phyloP scores from a whole-genome alignment of 1,140 invertebrate genomes.

The Nomia melanderi region DNA sequence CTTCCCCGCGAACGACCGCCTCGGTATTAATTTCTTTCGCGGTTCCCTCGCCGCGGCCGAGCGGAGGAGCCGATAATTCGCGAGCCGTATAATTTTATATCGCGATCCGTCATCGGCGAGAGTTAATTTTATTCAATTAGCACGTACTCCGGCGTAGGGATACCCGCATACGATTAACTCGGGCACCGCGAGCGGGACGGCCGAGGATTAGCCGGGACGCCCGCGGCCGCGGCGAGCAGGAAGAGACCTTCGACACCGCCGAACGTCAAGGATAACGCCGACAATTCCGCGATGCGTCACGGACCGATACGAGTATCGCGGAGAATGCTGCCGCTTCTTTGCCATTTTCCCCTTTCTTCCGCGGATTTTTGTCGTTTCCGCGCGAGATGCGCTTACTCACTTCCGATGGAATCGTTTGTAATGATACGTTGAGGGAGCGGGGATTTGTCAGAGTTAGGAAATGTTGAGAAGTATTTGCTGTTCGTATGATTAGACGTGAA shows the following conservation, averaged over 20 bases:
- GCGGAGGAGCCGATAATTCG: conserved; percentile 3
- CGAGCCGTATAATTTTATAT: neutral
- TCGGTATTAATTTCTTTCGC: too few relatives aligned
- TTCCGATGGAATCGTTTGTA: too few relatives aligned
- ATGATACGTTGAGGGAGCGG: too few relatives aligned
- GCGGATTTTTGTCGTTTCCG: conserved; percentile 41
- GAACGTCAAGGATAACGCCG: conserved; percentile 5
- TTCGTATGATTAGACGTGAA: too few relatives aligned
- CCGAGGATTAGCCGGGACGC: too few relatives aligned
- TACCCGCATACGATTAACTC: conserved; percentile 15
- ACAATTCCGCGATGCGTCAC: conserved; percentile 10
- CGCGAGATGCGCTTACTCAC: too few relatives aligned
- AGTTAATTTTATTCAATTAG: conserved; percentile 23
- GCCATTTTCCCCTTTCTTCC: conserved; percentile 11
- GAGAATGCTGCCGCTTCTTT: conserved; percentile 30
- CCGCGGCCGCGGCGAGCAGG: too few relatives aligned
- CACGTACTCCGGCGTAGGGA: conserved; percentile 7
- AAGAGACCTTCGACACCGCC: neutral
- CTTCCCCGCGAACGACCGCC: neutral
- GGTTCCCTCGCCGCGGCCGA: too few relatives aligned
- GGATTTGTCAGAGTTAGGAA: too few relatives aligned
- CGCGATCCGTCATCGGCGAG: neutral
- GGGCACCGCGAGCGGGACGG: too few relatives aligned
- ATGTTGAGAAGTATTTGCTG: too few relatives aligned
- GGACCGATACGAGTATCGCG: neutral